A percentile compares a stretch with the other conserved stretches of the same genome.
phyloP scores from a whole-genome alignment of 2,797 vertebrate species.

The Melanotaenia pygmaea region DNA sequence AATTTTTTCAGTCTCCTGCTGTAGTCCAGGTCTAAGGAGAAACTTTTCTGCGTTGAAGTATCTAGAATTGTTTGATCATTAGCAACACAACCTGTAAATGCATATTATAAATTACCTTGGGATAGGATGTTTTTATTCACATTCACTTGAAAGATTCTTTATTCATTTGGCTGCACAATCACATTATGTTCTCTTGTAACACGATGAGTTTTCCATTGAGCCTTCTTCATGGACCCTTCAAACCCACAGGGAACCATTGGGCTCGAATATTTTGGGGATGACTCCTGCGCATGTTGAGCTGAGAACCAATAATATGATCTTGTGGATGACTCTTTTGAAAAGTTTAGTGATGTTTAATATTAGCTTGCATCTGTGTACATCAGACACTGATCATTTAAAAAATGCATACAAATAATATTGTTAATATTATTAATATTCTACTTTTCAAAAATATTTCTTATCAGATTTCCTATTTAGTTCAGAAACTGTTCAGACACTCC shows the following conservation, averaged over 20 bases:
- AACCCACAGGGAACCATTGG: slow-evolving; percentile 12
- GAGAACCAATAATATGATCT: background rate
- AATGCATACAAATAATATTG: background rate
- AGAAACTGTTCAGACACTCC: background rate
- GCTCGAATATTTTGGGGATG: slow-evolving; percentile 6
- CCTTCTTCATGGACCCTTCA: background rate
- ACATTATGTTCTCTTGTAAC: background rate
- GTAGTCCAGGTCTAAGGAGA: too few species aligned
- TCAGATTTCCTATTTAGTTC: background rate
- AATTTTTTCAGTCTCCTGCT: too few species aligned
- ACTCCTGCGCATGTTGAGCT: slow-evolving; percentile 1
- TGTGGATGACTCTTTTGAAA: background rate
- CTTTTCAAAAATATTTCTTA: background rate
- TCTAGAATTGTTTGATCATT: background rate
- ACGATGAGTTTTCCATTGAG: slow-evolving; percentile 8
- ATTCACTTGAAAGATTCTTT: background rate
- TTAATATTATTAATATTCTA: background rate
- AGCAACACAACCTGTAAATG: background rate
- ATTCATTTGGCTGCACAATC: background rate
- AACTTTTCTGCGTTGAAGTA: background rate
- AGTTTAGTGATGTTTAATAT: background rate
- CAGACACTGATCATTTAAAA: background rate
- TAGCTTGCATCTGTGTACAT: background rate
- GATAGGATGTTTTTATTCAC: background rate
- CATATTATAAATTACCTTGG: background rate